These are phyloP conservation scores for Chiloscyllium plagiosum DNA, from an alignment of 2,113 vertebrate genomes.

Conservation along the genomic window DNA sequence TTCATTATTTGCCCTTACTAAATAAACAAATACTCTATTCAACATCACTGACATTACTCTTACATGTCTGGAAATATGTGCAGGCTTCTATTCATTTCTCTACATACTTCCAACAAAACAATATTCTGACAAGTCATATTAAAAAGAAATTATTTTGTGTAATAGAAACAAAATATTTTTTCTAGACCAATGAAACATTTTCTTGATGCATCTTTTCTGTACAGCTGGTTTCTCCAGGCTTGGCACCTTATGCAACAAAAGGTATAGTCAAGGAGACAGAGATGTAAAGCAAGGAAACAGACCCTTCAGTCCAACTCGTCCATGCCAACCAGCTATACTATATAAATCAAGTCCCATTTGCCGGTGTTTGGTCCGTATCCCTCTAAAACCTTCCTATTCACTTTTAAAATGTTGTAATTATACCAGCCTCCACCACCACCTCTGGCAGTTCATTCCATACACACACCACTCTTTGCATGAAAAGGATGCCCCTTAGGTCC, in stretches of 20 bases:
- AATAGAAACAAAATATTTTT: background rate
- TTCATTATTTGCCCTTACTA: background rate
- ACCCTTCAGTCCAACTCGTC: no score
- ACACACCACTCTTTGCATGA: no score
- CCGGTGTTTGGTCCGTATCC: no score
- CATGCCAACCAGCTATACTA: no score
- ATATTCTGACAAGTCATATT: background rate
- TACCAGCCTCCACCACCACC: no score
- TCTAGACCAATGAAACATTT: background rate
- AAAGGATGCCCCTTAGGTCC: no score
- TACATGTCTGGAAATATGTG: background rate
- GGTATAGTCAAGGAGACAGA: no score
- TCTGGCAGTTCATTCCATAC: no score
- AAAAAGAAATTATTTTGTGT: background rate
- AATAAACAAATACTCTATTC: background rate
- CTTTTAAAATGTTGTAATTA: no score
- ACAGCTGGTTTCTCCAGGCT: background rate
- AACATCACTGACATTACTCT: background rate
- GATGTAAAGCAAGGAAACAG: no score
- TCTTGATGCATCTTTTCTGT: background rate
- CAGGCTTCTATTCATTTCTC: background rate
- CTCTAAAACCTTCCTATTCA: no score
- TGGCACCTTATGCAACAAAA: background rate
- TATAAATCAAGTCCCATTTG: no score
- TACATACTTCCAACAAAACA: background rate